Base-by-base conservation (phyloP, 2,113 vertebrate genomes). In the Gracilinanus agilis region DNA sequence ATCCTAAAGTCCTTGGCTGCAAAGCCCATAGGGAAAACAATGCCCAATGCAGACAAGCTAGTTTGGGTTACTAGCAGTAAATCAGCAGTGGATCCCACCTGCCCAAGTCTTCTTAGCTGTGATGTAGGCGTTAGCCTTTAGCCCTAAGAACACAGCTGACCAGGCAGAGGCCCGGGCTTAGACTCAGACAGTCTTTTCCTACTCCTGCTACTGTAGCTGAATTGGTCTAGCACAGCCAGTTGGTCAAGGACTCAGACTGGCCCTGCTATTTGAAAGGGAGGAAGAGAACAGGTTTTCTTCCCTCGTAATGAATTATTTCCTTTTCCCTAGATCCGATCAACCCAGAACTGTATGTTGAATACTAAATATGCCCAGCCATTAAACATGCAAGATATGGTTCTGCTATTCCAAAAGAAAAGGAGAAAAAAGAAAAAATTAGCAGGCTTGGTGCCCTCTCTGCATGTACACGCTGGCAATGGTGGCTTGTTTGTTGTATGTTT, bases 331-430 rank as follows among this genome's bases (percentile, higher is more conserved):
- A 96, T 96, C 96, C 94, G 96, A 95, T 97, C 97, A 96, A 89
- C 95, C 95, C 90, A 90, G 94, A 91, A 6, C 0, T 95, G 95
- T 94, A 95, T 94, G 95, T 90, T 93, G 97, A 97, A 97, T 98
- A 96, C 97, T 96, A 97, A 97, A 89, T 94, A 90, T 94, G 91
- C 96, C 94, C 58, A 13, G 94, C 96, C 93, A 97, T 97, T 97
- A 96, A 97, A 97, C 97, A 98, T 97, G 96, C 96, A 97, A 88
- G 93, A 95, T 97, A 95, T 61, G 93, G 93, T 94, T 94, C 93
- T 90, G 54, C 96, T 92, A 92, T 56, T 97, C 94, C 93, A 91
- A 95, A 95, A 97, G 95, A 96, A 96, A 96, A 95, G 53, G 95
- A 97, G 92, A 96, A 95, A 93, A 93, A 92, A 94, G 94, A 94